phyloP scores from a whole-genome alignment of 2,888 invertebrate genomes.

The Drosophila fungiperda region DNA sequence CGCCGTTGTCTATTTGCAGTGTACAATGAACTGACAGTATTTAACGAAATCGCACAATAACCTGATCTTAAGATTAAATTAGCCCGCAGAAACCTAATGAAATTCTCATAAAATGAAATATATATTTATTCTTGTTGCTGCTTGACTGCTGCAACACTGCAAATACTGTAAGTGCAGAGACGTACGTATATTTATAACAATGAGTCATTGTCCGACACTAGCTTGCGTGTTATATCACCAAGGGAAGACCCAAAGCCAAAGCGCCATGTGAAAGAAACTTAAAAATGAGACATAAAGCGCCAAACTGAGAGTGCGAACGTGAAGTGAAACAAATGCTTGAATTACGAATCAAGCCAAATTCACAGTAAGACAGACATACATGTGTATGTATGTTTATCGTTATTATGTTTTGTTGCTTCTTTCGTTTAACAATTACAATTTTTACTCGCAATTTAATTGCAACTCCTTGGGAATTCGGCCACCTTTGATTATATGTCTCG shows the following conservation, averaged over 20 bases:
- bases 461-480: slow-evolving; percentile 69
- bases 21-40: not conserved
- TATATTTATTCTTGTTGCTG: not conserved
- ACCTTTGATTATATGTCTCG: slow-evolving; percentile 58
- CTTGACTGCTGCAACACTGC: not conserved
- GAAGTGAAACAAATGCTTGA: slow-evolving; percentile 53
- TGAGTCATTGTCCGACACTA: slow-evolving; percentile 22
- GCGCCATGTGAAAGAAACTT: not conserved
- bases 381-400: not conserved
- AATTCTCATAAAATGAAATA: not conserved
- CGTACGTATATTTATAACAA: slow-evolving; percentile 1
- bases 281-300: slow-evolving; percentile 16
- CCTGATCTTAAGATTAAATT: not conserved
- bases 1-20: not conserved
- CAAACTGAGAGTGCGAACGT: slow-evolving; percentile 39
- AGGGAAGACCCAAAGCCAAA: slow-evolving; percentile 29
- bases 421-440: slow-evolving; percentile 38
- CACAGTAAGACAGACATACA: not conserved
- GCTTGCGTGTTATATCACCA: slow-evolving; percentile 20
- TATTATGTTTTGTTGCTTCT: slow-evolving; percentile 34
- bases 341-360: slow-evolving; percentile 38
- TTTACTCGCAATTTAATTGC: slow-evolving; percentile 47
- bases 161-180: not conserved
- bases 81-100: not conserved
- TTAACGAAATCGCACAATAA: not conserved